These are phyloP conservation scores for Gallinago media DNA, from an alignment of 2,113 vertebrate genomes.

Conservation along the genomic window DNA sequence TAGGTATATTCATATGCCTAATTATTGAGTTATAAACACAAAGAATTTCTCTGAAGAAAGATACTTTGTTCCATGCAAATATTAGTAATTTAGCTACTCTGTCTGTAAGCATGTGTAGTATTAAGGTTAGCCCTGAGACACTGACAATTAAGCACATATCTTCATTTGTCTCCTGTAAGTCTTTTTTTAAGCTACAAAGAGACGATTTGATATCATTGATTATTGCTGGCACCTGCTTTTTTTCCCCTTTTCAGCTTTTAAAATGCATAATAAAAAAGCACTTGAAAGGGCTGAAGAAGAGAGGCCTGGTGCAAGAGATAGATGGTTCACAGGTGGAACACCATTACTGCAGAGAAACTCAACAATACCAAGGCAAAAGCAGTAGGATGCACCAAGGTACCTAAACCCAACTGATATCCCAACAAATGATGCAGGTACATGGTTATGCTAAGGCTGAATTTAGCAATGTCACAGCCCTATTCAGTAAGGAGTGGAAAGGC, in stretches of 20 bases:
- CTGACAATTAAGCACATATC: background rate
- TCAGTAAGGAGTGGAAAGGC: background rate
- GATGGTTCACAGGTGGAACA: background rate
- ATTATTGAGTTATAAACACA: constrained; percentile 18
- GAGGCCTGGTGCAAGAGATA: background rate
- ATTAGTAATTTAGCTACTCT: background rate
- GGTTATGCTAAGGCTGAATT: background rate
- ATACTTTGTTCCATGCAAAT: background rate
- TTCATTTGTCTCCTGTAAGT: background rate
- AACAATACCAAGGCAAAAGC: background rate
- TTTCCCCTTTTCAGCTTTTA: background rate
- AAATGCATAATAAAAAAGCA: background rate
- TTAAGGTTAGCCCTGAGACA: background rate
- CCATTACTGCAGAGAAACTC: background rate
- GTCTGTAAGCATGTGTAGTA: background rate
- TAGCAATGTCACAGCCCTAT: background rate
- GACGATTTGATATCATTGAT: rapidly evolving
- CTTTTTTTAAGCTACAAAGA: background rate
- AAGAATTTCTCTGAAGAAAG: constrained; percentile 18
- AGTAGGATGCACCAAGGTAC: background rate
- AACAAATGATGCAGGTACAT: background rate
- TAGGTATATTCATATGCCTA: background rate
- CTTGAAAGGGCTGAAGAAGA: background rate
- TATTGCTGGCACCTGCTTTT: rapidly evolving
- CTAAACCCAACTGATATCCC: background rate